Conservation (phyloP, 2,888 invertebrate genomes). For the Cyclophora punctaria region DNA sequence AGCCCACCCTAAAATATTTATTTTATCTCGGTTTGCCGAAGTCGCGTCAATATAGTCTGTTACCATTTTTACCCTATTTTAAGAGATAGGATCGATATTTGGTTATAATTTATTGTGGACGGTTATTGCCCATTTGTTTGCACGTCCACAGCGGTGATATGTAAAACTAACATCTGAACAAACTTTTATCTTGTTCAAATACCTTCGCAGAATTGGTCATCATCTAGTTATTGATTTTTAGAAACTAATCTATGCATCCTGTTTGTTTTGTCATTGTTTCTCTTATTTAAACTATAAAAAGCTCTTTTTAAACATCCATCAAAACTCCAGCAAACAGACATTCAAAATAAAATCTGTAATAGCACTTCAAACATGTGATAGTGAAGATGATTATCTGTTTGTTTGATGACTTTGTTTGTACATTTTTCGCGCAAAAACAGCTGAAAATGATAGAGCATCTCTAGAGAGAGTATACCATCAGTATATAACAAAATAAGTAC, state of each 20-base stretch:
- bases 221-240: slow-evolving; percentile 54
- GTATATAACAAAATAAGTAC: too few relatives aligned
- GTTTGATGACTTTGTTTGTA: too few relatives aligned
- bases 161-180: slow-evolving; percentile 61
- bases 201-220: slow-evolving; percentile 62
- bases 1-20: slow-evolving; percentile 75
- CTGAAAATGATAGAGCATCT: too few relatives aligned
- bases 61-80: slow-evolving; percentile 61
- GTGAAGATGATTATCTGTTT: too few relatives aligned
- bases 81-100: slow-evolving; percentile 64
- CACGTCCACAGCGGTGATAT: slow-evolving; percentile 50
- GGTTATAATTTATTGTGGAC: slow-evolving; percentile 61
- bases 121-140: slow-evolving; percentile 54
- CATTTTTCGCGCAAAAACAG: too few relatives aligned
- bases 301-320: too few relatives aligned
- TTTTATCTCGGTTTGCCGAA: slow-evolving; percentile 74
- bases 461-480: too few relatives aligned
- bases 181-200: slow-evolving; percentile 63
- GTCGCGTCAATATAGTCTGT: slow-evolving; percentile 72
- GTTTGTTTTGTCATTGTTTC: slow-evolving; percentile 36
- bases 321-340: too few relatives aligned
- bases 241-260: slow-evolving; percentile 42
- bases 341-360: too few relatives aligned
- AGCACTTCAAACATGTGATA: too few relatives aligned
- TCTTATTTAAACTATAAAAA: too few relatives aligned